These are phyloP conservation scores for Petroica traversi DNA, from an alignment of 2,113 vertebrate genomes.

Conservation along the genomic window DNA sequence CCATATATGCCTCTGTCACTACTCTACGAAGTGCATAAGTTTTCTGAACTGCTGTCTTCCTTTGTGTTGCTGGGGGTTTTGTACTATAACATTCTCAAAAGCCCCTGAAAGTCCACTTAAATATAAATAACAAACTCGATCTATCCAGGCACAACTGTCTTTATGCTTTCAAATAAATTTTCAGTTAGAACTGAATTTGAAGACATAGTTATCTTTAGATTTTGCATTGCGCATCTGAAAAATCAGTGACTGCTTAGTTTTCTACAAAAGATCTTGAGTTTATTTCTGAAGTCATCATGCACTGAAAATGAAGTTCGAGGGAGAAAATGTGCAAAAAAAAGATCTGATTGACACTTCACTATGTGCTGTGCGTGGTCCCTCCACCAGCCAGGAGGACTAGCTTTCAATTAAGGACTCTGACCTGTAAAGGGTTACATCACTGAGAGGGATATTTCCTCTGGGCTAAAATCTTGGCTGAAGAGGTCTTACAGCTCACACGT, in stretches of 20 bases:
- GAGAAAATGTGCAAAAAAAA: neutral
- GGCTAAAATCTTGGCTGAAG: neutral
- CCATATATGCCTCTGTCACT: neutral
- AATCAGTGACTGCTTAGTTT: neutral
- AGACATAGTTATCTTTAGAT: neutral
- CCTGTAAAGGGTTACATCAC: neutral
- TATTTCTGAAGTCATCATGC: neutral
- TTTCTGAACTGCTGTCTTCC: neutral
- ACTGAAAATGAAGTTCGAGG: neutral
- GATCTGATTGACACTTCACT: neutral
- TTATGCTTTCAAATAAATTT: neutral
- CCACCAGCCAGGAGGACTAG: neutral
- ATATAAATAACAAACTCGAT: neutral
- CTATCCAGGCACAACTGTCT: neutral
- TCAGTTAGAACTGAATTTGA: neutral
- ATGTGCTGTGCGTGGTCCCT: neutral
- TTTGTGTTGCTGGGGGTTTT: neutral
- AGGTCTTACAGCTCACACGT: neutral
- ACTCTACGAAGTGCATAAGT: accelerated
- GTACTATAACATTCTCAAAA: neutral
- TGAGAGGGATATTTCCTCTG: neutral
- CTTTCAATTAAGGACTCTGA: neutral
- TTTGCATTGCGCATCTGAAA: neutral
- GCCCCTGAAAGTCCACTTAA: neutral
- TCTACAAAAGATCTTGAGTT: neutral